These are phyloP conservation scores for Collichthys lucidus DNA, from an alignment of 2,113 vertebrate genomes.

Conservation along the genomic window DNA sequence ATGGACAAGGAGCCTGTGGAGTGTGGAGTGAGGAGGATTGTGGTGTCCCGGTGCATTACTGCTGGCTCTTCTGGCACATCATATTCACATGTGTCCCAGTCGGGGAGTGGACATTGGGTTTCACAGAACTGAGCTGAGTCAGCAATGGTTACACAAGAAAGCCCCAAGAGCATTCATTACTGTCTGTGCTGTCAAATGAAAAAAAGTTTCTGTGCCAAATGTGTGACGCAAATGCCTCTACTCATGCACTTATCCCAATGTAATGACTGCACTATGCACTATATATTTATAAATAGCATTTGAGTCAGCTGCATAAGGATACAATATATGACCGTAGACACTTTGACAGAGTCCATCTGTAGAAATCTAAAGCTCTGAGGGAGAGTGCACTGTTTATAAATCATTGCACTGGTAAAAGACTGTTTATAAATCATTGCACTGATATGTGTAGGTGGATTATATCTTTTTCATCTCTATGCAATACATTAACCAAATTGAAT, in stretches of 20 bases:
- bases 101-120: conserved; percentile 36
- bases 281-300: not conserved
- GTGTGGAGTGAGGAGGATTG: conserved; percentile 19
- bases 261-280: not conserved
- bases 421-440: not conserved
- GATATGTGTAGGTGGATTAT: not conserved
- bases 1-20: conserved; percentile 33
- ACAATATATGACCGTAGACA: not conserved
- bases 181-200: not conserved
- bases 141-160: conserved; percentile 10
- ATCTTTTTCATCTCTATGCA: not conserved
- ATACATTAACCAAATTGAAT: not conserved
- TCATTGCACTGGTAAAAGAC: not conserved
- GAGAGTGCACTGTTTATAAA: not conserved
- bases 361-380: not conserved
- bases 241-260: not conserved
- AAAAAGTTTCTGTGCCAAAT: not conserved
- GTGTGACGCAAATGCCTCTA: not conserved
- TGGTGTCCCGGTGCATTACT: conserved; percentile 55
- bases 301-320: not conserved
- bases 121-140: conserved; percentile 50
- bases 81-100: conserved; percentile 26
- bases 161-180: not conserved
- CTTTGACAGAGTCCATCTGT: not conserved
- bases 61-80: conserved; percentile 19